Percentiles rank a stretch among this genome's conserved stretches.
phyloP scores from a whole-genome alignment of 2,797 vertebrate genomes.

The Hippocampus kuda region DNA sequence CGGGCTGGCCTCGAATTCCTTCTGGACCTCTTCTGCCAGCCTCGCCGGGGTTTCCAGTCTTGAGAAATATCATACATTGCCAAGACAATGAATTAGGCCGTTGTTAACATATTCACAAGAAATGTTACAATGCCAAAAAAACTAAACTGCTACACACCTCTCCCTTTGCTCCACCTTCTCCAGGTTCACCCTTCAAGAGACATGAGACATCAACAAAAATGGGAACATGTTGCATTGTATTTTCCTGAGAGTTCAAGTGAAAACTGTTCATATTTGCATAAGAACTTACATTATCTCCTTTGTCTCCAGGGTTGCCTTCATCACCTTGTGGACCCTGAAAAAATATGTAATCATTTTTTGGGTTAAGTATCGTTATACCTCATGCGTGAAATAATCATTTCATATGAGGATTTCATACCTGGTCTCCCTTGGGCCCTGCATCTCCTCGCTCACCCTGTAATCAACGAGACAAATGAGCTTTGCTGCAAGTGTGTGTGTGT shows the following conservation, averaged over 20 bases:
- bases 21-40: constrained; percentile 81
- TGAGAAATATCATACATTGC: constrained; percentile 10
- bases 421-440: constrained; percentile 83
- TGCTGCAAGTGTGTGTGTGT: background rate
- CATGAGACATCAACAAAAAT: constrained; percentile 19
- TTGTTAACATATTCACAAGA: background rate
- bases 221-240: background rate
- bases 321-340: constrained; percentile 81
- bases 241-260: constrained; percentile 1
- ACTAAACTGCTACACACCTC: constrained; percentile 70
- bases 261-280: constrained; percentile 9
- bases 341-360: constrained; percentile 17
- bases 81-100: background rate
- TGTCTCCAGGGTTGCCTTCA: constrained; percentile 86
- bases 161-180: constrained; percentile 85
- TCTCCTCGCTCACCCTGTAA: constrained; percentile 82
- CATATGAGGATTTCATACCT: constrained; percentile 63
- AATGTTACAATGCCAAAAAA: background rate
- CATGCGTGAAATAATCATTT: constrained; percentile 2
- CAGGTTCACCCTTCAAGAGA: constrained; percentile 75
- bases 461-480: constrained; percentile 13
- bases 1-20: constrained; percentile 82
- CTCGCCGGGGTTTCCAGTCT: constrained; percentile 85
- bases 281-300: constrained; percentile 81
- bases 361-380: constrained; percentile 10